phyloP scores from a whole-genome alignment of 1,140 invertebrate genomes.

The Trachymyrmex septentrionalis region DNA sequence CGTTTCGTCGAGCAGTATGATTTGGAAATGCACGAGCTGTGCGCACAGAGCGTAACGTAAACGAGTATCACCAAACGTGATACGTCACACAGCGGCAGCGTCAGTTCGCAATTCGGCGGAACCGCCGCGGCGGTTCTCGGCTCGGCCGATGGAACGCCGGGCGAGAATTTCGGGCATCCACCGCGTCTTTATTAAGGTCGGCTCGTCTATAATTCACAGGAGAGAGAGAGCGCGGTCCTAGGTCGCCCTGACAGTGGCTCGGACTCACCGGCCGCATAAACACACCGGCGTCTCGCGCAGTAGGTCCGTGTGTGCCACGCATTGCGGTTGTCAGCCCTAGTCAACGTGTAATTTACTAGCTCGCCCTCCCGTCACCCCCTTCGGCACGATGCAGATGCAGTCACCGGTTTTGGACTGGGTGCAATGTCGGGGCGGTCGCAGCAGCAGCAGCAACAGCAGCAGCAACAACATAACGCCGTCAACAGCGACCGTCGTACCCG shows the following conservation, averaged over 20 bases:
- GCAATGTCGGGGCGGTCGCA: conserved; percentile 47
- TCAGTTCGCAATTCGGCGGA: conserved; percentile 63
- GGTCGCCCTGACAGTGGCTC: conserved; percentile 68
- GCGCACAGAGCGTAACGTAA: conserved; percentile 19
- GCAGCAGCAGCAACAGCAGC: conserved; percentile 48
- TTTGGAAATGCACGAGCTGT: conserved; percentile 11
- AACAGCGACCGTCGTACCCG: conserved; percentile 7
- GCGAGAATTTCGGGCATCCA: conserved; percentile 77
- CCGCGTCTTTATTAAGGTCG: conserved; percentile 75
- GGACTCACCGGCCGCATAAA: conserved; percentile 76
- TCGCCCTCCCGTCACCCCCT: background rate
- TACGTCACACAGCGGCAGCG: conserved; percentile 25
- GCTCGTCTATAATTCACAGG: conserved; percentile 77
- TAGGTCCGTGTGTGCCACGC: conserved; percentile 68
- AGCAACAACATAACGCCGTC: conserved; percentile 44
- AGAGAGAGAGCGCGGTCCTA: conserved; percentile 20
- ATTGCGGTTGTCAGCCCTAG: conserved; percentile 81
- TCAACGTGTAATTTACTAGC: conserved; percentile 82
- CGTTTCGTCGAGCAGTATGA: background rate
- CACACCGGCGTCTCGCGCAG: conserved; percentile 73
- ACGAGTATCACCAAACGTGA: background rate
- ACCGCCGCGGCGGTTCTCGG: conserved; percentile 55
- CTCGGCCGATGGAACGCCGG: conserved; percentile 73
- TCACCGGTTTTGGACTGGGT: conserved; percentile 63
- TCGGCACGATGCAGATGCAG: conserved; percentile 74